Conservation (phyloP, 2,888 invertebrate species). For the Cheilosia pagana region DNA sequence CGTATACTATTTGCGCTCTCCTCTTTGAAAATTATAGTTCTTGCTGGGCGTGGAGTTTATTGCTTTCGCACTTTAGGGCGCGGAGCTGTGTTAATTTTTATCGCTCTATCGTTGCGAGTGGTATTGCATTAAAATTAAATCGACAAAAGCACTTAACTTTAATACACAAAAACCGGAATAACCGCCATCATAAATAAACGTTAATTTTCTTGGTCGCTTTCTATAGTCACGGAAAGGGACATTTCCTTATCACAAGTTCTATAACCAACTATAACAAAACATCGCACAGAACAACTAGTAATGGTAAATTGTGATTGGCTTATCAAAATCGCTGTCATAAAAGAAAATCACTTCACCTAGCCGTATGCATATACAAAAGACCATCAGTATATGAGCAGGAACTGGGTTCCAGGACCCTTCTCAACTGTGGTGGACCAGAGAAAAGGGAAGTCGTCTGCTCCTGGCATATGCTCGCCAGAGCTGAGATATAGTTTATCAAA, state of each 20-base stretch:
- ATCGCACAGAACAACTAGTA: no score
- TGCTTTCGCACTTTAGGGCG: conserved; percentile 19
- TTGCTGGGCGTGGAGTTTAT: conserved; percentile 29
- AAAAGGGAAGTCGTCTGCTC: not conserved
- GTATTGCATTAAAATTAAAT: conserved; percentile 46
- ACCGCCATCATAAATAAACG: conserved; percentile 36
- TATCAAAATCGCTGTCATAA: not conserved
- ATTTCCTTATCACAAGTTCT: conserved; percentile 7
- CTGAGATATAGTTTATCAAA: conserved; percentile 61
- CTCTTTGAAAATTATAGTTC: conserved; percentile 20
- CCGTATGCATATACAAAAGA: no score
- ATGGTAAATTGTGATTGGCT: no score
- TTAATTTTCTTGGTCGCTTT: conserved; percentile 8
- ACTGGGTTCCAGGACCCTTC: no score
- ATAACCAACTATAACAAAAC: no score
- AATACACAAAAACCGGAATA: conserved; percentile 24
- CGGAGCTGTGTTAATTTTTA: conserved; percentile 17
- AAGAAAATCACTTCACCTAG: not conserved
- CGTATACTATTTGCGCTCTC: conserved; percentile 15
- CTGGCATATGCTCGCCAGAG: conserved; percentile 21
- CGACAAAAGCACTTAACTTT: conserved; percentile 48
- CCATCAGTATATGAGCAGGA: no score
- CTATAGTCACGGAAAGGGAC: not conserved
- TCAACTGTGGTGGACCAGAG: no score
- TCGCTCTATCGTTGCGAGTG: conserved; percentile 15